phyloP scores from a whole-genome alignment of 2,888 invertebrate genomes.

The Leistus spinibarbis region DNA sequence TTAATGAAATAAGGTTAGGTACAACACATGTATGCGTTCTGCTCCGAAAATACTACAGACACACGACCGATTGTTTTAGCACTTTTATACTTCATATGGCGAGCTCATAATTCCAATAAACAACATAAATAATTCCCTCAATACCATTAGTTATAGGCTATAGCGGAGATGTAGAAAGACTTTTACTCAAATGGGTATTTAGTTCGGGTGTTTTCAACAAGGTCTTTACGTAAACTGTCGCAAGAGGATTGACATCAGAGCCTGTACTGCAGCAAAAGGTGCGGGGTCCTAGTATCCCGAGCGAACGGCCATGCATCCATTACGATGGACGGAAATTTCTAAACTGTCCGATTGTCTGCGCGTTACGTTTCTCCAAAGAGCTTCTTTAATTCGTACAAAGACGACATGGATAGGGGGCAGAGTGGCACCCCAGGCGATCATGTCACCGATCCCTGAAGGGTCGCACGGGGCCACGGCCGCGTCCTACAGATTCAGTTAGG shows the following conservation, averaged over 20 bases:
- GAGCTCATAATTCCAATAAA: too few relatives aligned
- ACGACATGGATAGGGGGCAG: not conserved
- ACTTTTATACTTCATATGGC: too few relatives aligned
- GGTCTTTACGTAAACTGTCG: not conserved
- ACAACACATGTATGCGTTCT: too few relatives aligned
- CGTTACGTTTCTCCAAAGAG: not conserved
- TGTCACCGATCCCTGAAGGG: not conserved
- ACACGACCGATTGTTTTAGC: too few relatives aligned
- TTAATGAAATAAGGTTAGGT: too few relatives aligned
- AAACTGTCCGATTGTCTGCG: conserved; percentile 12
- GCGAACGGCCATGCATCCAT: not conserved
- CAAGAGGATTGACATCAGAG: not conserved
- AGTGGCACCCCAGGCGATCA: conserved; percentile 8
- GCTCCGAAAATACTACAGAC: too few relatives aligned
- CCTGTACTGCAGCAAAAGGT: not conserved
- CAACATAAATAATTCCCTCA: too few relatives aligned
- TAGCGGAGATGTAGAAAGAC: too few relatives aligned
- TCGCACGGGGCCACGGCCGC: too few relatives aligned
- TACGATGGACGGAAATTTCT: not conserved
- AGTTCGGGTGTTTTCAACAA: not conserved
- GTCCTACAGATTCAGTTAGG: conserved; percentile 3
- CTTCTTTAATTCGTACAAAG: conserved; percentile 11
- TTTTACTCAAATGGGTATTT: not conserved
- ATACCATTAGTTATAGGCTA: too few relatives aligned
- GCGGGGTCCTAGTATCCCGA: not conserved